Conservation (phyloP, 23 tunicate species). For the Styela clava region DNA sequence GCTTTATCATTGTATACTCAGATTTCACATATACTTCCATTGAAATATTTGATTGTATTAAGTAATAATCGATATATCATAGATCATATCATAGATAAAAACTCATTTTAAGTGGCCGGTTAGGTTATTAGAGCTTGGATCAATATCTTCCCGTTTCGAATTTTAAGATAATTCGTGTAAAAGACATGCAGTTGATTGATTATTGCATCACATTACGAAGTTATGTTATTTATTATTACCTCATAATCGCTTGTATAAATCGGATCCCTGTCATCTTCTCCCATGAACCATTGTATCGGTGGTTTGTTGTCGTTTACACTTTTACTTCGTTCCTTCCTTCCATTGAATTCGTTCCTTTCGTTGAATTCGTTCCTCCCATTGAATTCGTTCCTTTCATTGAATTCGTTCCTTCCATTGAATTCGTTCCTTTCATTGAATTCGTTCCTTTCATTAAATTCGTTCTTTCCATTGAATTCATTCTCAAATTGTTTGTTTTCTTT, state of each 20-base stretch:
- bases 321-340: neutral
- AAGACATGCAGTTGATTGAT: no score
- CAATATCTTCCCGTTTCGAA: no score
- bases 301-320: neutral
- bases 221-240: no score
- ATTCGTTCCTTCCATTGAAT: neutral
- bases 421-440: neutral
- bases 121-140: no score
- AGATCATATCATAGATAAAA: no score
- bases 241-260: neutral
- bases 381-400: neutral
- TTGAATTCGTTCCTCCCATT: neutral
- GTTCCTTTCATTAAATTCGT: neutral
- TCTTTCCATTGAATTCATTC: neutral
- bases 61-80: no score
- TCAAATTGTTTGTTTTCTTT: neutral
- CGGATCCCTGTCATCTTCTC: conserved; percentile 7
- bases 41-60: no score
- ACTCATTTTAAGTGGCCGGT: no score
- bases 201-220: no score
- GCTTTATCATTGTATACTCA: no score
- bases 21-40: no score
- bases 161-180: no score
- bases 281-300: conserved; percentile 3
- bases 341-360: neutral